A percentile compares a stretch with the other conserved stretches of the same genome.
Evolutionary conservation across 1,140 invertebrate genomes (phyloP).

Genomic region (Chionoecetes opilio): DNA sequence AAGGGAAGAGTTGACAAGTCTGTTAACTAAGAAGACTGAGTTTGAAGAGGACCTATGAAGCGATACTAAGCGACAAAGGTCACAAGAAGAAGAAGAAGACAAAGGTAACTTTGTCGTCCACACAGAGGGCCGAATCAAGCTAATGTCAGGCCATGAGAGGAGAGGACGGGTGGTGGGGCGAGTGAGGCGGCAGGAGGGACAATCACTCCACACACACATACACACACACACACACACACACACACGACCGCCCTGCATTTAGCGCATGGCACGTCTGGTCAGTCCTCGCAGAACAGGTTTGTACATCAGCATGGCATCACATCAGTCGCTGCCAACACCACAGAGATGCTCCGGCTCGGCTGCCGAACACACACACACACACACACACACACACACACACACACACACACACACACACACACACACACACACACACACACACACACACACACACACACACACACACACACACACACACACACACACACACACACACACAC

Average conservation of each 20-base stretch:
- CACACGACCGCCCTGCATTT: background rate
- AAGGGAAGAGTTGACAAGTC: too few relatives aligned
- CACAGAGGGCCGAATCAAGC: background rate
- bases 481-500: background rate
- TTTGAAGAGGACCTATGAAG: too few relatives aligned
- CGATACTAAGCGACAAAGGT: too few relatives aligned
- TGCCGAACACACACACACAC: background rate
- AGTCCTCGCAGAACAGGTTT: too few relatives aligned
- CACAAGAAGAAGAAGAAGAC: too few relatives aligned
- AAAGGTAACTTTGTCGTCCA: background rate
- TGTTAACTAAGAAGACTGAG: too few relatives aligned
- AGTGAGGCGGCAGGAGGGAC: background rate
- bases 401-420: too few relatives aligned
- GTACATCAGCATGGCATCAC: too few relatives aligned
- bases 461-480: conserved; percentile 13
- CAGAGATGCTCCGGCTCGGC: background rate
- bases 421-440: too few relatives aligned
- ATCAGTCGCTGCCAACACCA: background rate
- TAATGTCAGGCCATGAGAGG: background rate
- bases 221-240: background rate
- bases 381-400: too few relatives aligned
- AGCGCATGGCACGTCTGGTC: too few relatives aligned
- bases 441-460: too few relatives aligned
- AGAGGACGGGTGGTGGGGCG: background rate
- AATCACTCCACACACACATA: background rate